phyloP scores from a whole-genome alignment of 1,140 invertebrate genomes.

The Hycleus cichorii region DNA sequence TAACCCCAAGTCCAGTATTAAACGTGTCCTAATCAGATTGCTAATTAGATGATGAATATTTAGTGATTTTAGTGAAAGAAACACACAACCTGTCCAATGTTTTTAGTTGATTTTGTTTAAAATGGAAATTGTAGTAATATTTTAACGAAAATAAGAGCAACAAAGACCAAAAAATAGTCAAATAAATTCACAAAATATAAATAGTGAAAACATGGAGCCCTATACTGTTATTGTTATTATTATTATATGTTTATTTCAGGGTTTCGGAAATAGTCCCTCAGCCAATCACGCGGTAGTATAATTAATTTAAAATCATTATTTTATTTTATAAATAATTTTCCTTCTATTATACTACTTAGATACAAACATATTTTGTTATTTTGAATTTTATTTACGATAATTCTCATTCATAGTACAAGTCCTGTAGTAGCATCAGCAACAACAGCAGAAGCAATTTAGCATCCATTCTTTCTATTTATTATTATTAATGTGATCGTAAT shows the following conservation, averaged over 20 bases:
- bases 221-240: constrained; percentile 11
- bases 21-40: no score
- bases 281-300: constrained; percentile 47
- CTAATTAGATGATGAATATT: no score
- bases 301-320: constrained; percentile 34
- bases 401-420: constrained; percentile 43
- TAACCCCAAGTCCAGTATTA: no score
- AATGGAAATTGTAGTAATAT: no score
- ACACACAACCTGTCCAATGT: no score
- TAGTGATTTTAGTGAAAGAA: no score
- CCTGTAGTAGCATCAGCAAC: constrained; percentile 20
- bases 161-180: no score
- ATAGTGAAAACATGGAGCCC: no score
- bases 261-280: constrained; percentile 43
- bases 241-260: constrained; percentile 40
- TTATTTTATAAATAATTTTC: constrained; percentile 7
- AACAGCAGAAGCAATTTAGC: constrained; percentile 12
- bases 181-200: constrained; percentile 2
- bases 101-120: no score
- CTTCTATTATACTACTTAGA: constrained; percentile 11
- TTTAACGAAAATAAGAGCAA: no score
- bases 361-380: not conserved
- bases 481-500: not conserved
- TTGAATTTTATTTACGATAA: constrained; percentile 13
- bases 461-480: constrained; percentile 12